Percentiles rank a stretch among this genome's conserved stretches.
phyloP scores from a whole-genome alignment of 2,888 invertebrate genomes.

The Lamellibrachia columna region DNA sequence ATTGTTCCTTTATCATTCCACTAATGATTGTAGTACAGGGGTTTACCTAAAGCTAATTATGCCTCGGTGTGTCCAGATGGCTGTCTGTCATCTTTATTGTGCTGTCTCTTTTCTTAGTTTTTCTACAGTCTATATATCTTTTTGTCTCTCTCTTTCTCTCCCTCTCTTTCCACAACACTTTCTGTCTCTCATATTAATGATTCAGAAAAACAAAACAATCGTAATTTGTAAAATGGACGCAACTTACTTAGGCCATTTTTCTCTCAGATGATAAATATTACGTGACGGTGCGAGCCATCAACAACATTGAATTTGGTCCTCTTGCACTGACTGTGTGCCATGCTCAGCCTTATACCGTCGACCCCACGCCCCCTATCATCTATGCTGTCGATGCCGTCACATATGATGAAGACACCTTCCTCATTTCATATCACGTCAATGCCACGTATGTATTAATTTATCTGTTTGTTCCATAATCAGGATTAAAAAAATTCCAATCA shows the following conservation, averaged over 20 bases:
- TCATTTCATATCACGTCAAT: constrained; percentile 45
- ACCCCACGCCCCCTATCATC: constrained; percentile 50
- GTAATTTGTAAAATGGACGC: background rate
- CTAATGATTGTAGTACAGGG: too few relatives aligned
- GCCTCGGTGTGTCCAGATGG: background rate
- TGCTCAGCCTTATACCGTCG: constrained; percentile 47
- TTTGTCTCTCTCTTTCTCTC: background rate
- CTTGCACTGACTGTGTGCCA: constrained; percentile 51
- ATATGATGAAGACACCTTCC: constrained; percentile 47
- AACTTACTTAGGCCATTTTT: background rate
- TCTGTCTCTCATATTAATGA: background rate
- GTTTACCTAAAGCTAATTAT: background rate
- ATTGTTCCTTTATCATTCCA: too few relatives aligned
- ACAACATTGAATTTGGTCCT: constrained; percentile 49
- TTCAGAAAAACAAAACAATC: too few relatives aligned
- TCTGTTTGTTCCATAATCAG: background rate
- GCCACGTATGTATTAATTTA: constrained; percentile 46
- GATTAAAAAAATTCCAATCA: too few relatives aligned
- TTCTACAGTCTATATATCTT: background rate
- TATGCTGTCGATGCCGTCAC: constrained; percentile 48
- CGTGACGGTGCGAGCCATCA: constrained; percentile 48
- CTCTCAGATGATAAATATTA: constrained; percentile 52
- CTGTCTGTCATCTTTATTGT: background rate
- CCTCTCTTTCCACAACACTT: background rate
- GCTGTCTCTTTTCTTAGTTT: background rate